Conservation (phyloP, 2,113 vertebrate genomes). For the Trichomycterus rosablanca region DNA sequence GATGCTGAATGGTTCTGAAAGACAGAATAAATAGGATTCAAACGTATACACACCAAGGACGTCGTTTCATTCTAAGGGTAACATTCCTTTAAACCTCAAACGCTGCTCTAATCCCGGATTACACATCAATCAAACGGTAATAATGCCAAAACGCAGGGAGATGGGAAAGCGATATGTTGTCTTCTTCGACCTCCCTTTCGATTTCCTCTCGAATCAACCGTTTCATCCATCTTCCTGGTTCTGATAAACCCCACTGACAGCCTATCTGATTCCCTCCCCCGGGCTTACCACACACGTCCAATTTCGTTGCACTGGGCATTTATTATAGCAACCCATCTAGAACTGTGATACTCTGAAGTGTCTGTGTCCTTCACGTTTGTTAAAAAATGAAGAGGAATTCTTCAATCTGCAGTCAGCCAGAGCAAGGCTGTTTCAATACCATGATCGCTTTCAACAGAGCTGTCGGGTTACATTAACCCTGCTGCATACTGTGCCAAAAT, state of each 20-base stretch:
- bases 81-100: not conserved
- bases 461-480: conserved; percentile 8
- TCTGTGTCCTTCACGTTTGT: conserved; percentile 28
- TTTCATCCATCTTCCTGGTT: conserved; percentile 23
- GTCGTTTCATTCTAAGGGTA: not conserved
- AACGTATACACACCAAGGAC: not conserved
- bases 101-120: conserved; percentile 1
- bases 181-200: conserved; percentile 1
- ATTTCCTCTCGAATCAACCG: conserved; percentile 24
- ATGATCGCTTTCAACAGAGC: conserved; percentile 18
- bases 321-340: not conserved
- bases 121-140: conserved; percentile 22
- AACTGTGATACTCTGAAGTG: conserved; percentile 2
- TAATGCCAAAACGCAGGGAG: not conserved
- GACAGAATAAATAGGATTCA: conserved; percentile 45
- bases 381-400: conserved; percentile 13
- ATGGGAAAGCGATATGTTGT: not conserved
- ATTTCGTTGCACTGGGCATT: conserved; percentile 2
- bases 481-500: conserved; percentile 6
- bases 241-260: conserved; percentile 17
- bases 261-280: conserved; percentile 1
- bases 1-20: conserved; percentile 94
- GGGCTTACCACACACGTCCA: conserved; percentile 7
- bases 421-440: conserved; percentile 22
- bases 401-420: not conserved